Evolutionary conservation across 2,888 invertebrate species (phyloP).

Genomic region (Lithosia quadra): DNA sequence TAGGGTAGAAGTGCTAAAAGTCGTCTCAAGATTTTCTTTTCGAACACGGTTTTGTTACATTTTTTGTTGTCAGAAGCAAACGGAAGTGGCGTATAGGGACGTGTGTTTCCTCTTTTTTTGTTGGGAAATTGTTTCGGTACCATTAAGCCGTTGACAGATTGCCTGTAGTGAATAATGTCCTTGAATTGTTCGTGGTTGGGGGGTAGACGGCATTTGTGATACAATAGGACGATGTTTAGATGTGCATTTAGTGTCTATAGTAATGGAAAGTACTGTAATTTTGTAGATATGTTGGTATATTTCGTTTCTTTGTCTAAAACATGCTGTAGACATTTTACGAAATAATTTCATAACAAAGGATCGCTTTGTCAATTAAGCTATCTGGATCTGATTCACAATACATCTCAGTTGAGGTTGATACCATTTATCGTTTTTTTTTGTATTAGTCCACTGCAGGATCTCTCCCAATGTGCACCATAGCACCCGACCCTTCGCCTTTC

Average conservation of each 20-base stretch:
- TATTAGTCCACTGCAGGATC: too few relatives aligned
- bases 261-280: slow-evolving; percentile 24
- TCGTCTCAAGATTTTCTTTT: slow-evolving; percentile 74
- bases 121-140: slow-evolving; percentile 85
- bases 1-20: slow-evolving; percentile 66
- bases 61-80: slow-evolving; percentile 80
- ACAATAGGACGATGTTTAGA: slow-evolving; percentile 62
- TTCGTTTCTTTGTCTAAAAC: too few relatives aligned
- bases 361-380: too few relatives aligned
- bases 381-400: too few relatives aligned
- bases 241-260: slow-evolving; percentile 53
- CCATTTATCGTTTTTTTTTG: too few relatives aligned
- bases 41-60: slow-evolving; percentile 74
- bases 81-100: slow-evolving; percentile 82
- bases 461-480: too few relatives aligned
- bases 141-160: slow-evolving; percentile 87
- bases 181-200: slow-evolving; percentile 70
- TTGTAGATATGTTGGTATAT: background rate
- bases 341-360: too few relatives aligned
- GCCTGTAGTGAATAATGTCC: slow-evolving; percentile 79
- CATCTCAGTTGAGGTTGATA: too few relatives aligned
- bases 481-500: too few relatives aligned
- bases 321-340: too few relatives aligned
- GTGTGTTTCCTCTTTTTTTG: slow-evolving; percentile 85
- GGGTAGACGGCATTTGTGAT: slow-evolving; percentile 66